phyloP scores from a whole-genome alignment of 2,797 vertebrate species.

The Hippoglossus hippoglossus region DNA sequence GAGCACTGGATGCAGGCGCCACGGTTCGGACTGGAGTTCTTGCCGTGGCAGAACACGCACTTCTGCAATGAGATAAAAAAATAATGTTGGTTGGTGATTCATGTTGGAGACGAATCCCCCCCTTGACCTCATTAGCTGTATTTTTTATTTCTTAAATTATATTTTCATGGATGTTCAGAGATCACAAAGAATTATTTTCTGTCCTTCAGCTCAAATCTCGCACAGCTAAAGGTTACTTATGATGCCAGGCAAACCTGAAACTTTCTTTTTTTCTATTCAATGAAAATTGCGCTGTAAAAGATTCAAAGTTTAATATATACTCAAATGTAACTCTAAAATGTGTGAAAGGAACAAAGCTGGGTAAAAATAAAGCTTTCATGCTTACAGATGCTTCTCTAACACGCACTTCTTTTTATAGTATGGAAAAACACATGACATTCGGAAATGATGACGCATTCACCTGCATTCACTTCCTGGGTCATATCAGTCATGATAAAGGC shows the following conservation, averaged over 20 bases:
- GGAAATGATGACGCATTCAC: no score
- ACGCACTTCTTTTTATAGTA: not conserved
- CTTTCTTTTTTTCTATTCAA: not conserved
- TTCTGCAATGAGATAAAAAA: slow-evolving; percentile 81
- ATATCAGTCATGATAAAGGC: no score
- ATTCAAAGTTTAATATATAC: not conserved
- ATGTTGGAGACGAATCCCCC: not conserved
- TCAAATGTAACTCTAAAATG: not conserved
- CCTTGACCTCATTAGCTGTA: not conserved
- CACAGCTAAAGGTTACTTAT: not conserved
- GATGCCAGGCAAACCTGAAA: not conserved
- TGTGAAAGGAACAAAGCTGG: not conserved
- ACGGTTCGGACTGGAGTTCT: slow-evolving; percentile 81
- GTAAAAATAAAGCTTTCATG: not conserved
- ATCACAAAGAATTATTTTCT: not conserved
- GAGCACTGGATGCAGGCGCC: slow-evolving; percentile 98
- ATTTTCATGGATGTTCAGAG: not conserved
- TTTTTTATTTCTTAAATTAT: not conserved
- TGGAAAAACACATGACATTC: no score
- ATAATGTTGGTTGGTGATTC: slow-evolving; percentile 10
- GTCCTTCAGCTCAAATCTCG: not conserved
- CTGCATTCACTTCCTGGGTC: no score
- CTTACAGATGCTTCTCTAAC: not conserved
- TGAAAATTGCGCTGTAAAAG: not conserved
- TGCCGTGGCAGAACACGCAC: slow-evolving; percentile 92